phyloP scores from a whole-genome alignment of 1,140 invertebrate genomes.

The Drosophila burlai region DNA sequence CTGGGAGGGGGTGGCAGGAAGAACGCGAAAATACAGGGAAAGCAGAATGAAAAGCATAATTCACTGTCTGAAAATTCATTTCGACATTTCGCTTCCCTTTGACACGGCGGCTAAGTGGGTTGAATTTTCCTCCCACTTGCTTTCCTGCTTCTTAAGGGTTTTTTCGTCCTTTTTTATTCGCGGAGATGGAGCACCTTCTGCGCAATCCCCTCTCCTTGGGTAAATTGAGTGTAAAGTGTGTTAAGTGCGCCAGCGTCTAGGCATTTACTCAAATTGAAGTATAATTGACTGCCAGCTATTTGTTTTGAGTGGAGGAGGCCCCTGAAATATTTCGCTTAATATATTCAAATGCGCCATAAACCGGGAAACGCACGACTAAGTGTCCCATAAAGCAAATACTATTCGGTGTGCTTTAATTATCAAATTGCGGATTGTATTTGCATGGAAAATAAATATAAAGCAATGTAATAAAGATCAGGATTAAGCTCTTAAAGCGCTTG shows the following conservation, averaged over 20 bases:
- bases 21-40: background rate
- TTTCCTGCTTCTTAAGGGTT: constrained; percentile 9
- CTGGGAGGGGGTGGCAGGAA: background rate
- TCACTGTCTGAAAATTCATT: constrained; percentile 74
- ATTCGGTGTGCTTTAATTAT: background rate
- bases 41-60: constrained; percentile 57
- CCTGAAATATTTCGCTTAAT: constrained; percentile 8
- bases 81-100: constrained; percentile 58
- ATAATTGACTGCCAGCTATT: constrained; percentile 42
- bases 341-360: background rate
- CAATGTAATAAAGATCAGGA: too few relatives aligned
- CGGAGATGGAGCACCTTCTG: constrained; percentile 12
- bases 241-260: constrained; percentile 38
- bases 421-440: background rate
- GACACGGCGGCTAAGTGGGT: constrained; percentile 20
- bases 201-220: constrained; percentile 3
- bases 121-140: constrained; percentile 2
- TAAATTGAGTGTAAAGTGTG: constrained; percentile 58
- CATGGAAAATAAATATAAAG: background rate
- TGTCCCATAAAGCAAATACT: background rate
- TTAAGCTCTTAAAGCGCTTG: background rate
- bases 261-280: constrained; percentile 31
- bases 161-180: constrained; percentile 1
- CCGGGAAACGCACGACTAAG: background rate
- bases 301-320: constrained; percentile 12